Percentiles rank a stretch among this genome's conserved stretches.
Conservation (phyloP, 2,113 vertebrate genomes). For the Meleagris gallopavo region DNA sequence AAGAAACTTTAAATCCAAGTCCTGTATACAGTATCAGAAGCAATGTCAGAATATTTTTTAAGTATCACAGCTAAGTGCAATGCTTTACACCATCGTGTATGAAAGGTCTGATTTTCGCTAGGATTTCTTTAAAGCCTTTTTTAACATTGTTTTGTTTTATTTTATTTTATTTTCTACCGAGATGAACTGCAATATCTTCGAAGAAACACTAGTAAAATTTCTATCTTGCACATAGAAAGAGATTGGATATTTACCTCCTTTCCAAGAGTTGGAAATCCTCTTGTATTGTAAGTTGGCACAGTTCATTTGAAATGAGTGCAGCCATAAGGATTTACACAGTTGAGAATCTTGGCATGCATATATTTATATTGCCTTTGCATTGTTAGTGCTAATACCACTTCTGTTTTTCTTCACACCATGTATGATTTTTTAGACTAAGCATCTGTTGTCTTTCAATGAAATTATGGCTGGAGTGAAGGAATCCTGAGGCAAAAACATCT, state of each 20-base stretch:
- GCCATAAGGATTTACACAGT: not conserved
- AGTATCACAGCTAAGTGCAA: not conserved
- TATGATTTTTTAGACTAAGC: not conserved
- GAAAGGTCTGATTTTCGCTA: not conserved
- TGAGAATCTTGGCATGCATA: not conserved
- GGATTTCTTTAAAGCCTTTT: not conserved
- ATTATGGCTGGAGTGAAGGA: not conserved
- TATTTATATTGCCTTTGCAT: not conserved
- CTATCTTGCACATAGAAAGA: not conserved
- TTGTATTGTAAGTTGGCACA: not conserved
- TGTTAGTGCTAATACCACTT: not conserved
- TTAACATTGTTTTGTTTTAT: not conserved
- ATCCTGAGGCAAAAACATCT: not conserved
- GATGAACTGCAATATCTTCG: not conserved
- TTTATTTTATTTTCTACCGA: not conserved
- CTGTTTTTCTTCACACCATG: not conserved
- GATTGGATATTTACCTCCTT: not conserved
- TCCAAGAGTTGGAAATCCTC: not conserved
- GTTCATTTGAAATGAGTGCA: not conserved
- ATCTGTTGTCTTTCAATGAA: slow-evolving; percentile 15
- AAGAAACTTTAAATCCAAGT: not conserved
- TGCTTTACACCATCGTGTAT: not conserved
- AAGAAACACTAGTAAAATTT: not conserved
- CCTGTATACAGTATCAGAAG: not conserved
- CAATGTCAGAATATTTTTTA: not conserved